These are phyloP conservation scores for Seriola dumerili DNA, from an alignment of 2,113 vertebrate genomes.

Conservation along the genomic window DNA sequence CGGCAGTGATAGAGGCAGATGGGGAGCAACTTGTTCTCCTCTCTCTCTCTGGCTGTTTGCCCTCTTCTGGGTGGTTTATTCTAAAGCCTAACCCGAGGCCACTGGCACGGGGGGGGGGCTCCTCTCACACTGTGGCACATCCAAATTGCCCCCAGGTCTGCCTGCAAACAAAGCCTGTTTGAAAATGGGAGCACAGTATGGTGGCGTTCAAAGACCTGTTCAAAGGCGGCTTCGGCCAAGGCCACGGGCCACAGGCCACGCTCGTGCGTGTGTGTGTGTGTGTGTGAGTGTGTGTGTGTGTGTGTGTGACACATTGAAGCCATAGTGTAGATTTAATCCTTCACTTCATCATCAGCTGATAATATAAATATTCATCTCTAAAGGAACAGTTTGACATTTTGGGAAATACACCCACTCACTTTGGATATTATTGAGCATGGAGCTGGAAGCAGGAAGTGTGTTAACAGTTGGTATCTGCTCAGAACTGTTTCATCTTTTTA, in stretches of 20 bases:
- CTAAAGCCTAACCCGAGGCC: conserved; percentile 55
- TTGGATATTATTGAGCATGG: no score
- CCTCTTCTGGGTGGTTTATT: conserved; percentile 54
- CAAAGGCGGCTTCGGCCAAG: conserved; percentile 11
- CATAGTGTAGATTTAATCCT: no score
- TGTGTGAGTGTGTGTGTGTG: background rate
- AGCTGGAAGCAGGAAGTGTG: no score
- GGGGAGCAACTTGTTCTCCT: conserved; percentile 27
- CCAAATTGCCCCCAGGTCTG: conserved; percentile 48
- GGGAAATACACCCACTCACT: no score
- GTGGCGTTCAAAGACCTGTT: conserved; percentile 36
- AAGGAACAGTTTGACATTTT: no score
- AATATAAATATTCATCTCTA: no score
- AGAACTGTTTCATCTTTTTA: no score
- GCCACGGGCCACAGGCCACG: background rate
- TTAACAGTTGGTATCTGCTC: no score
- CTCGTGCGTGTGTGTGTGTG: background rate
- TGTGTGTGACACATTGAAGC: no score
- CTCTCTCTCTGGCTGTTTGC: conserved; percentile 36
- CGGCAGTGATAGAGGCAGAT: conserved; percentile 39
- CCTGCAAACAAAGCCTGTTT: conserved; percentile 46
- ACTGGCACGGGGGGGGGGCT: conserved; percentile 48
- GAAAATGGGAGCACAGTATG: conserved; percentile 68
- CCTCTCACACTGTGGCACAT: conserved; percentile 31
- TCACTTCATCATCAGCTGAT: no score